Evolutionary conservation across 2,888 invertebrate species (phyloP), one percentile per base, ranked within the genome.

Genomic region (Drosophila multiciliata): DNA sequence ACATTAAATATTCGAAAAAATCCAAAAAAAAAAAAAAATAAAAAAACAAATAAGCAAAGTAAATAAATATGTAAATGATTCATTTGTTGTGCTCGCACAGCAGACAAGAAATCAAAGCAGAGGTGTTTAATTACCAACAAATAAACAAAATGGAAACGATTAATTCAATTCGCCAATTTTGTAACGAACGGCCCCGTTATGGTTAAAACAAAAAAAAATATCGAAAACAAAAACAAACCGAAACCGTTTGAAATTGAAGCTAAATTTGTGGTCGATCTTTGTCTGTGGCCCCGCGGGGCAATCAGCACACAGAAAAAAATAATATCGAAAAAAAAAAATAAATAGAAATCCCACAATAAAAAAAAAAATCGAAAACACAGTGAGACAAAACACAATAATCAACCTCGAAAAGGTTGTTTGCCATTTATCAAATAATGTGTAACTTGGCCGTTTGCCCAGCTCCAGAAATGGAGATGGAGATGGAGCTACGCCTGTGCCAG

Each of bases 71-170:
- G 88, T 83, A 85, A 85, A 85, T 85, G 90, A 85, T 88, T 85
- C 90, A 85, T 89, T 85, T 89, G 87, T 66, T 86, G 57, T 69
- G 87, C 87, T 82, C 65, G 67, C 70, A 66, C 75, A 83, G 79
- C 71, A 69, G 86, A 90, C 83, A 73, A 75, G 75, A 88, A 85
- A 89, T 87, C 89, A 89, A 79, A 89, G 87, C 89, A 87, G 82
- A 90, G 90, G 89, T 90, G 89, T 89, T 89, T 89, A 90, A 89
- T 89, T 90, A 89, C 89, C 90, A 90, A 89, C 87, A 90, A 90
- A 90, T 90, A 90, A 89, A 87, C 89, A 89, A 90, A 87, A 90
- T 87, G 81, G 78, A 89, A 89, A 78, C 87, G 82, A 89, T 90
- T 89, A 89, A 89, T 90, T 90, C 83, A 89, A 89, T 85, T 89